Evolutionary conservation across 1,140 invertebrate genomes (phyloP), one percentile per base, ranked within the genome.

Genomic region (Melanaphis sacchari): DNA sequence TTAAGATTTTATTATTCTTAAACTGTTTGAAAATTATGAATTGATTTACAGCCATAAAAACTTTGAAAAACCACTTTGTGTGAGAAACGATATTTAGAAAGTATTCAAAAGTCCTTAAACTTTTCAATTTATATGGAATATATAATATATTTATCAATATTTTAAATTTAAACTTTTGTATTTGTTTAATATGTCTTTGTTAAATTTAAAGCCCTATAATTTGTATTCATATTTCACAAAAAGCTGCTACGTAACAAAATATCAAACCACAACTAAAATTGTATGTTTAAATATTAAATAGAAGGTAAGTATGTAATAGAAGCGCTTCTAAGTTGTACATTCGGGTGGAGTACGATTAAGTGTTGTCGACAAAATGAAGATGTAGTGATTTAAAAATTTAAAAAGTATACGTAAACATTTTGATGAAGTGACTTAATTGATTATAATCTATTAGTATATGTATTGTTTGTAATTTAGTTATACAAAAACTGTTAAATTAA

Each of bases 101-200:
- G 59, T 76, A n/a, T n/a, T 76, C 4, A 76, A 18, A n/a, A 76
- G 31, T 76, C 1, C 31, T 76, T 76, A n/a, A 76, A 76, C 59
- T 76, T 76, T 76, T n/a, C 31, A 76, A 76, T 76, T n/a, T 76
- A 76, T 76, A 18, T 18, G 9, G 4, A 59, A 66, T 66, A 66
- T 66, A 66, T 66, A n/a, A 18, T 66, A 66, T n/a, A 76, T 76
- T 76, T 76, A 76, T 76, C 59, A 76, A 76, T n/a, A 76, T n/a
- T 76, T 76, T n/a, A 15, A 76, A 76, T 21, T 66, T 76, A 76
- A n/a, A 76, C 15, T 76, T 76, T n/a, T 76, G 15, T 15, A 76
- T 76, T 76, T 76, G 31, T 76, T 76, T 76, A 76, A 76, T n/a
- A 76, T 36, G n/a, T 76, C 15, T n/a, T 76, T n/a, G 59, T 76